Percentiles rank a stretch among this genome's conserved stretches.
phyloP scores from a whole-genome alignment of 2,888 invertebrate species.

The Watsonalla binaria region DNA sequence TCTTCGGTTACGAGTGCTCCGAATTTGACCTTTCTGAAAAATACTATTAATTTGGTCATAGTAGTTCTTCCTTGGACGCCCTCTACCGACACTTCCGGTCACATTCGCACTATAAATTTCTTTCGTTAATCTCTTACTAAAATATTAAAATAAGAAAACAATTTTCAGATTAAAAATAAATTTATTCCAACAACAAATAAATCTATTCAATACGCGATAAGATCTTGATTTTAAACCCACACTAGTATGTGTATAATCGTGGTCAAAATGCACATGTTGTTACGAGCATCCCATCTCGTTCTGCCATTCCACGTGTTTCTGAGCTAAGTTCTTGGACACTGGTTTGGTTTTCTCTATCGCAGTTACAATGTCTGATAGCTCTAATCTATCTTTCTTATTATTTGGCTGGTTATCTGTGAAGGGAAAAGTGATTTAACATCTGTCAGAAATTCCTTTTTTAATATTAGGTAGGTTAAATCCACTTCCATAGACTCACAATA shows the following conservation, averaged over 20 bases:
- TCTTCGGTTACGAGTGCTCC: too few species aligned
- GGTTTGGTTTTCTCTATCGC: conserved; percentile 80
- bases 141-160: conserved; percentile 4
- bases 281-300: conserved; percentile 78
- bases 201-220: too few species aligned
- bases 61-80: too few species aligned
- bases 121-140: too few species aligned
- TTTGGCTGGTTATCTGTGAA: conserved; percentile 38
- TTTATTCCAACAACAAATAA: background rate
- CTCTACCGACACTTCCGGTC: too few species aligned
- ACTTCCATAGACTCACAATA: too few species aligned
- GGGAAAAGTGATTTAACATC: background rate
- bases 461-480: too few species aligned
- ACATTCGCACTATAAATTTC: too few species aligned
- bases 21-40: too few species aligned
- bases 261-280: conserved; percentile 4
- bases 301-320: conserved; percentile 82
- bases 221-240: background rate
- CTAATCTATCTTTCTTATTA: conserved; percentile 51
- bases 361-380: conserved; percentile 60
- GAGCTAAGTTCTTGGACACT: conserved; percentile 74
- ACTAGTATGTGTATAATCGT: background rate
- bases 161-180: background rate
- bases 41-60: too few species aligned
- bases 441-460: too few species aligned